These are phyloP conservation scores for Pomacea canaliculata DNA, from an alignment of 2,888 invertebrate species.

Conservation along the genomic window DNA sequence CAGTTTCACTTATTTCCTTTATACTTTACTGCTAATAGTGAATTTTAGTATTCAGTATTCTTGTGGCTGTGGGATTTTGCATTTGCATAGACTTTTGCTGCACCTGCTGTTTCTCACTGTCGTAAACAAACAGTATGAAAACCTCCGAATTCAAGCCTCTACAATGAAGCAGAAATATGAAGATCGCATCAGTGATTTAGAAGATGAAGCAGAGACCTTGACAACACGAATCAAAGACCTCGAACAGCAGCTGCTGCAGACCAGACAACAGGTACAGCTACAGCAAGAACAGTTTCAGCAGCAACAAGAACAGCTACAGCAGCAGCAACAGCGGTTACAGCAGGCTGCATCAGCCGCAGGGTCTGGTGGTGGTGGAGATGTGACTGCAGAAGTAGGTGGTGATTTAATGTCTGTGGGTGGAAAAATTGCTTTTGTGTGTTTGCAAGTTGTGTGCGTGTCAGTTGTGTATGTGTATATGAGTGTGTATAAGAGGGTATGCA, in stretches of 20 bases:
- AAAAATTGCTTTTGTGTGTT: neutral
- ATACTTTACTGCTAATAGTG: too few relatives aligned
- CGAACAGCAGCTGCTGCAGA: conserved; percentile 31
- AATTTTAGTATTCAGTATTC: too few relatives aligned
- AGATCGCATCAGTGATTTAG: conserved; percentile 57
- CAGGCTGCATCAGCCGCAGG: conserved; percentile 4
- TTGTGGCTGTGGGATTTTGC: too few relatives aligned
- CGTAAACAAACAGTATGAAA: conserved; percentile 55
- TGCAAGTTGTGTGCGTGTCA: neutral
- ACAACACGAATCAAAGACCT: conserved; percentile 37
- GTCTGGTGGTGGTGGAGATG: conserved; percentile 25
- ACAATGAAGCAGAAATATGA: conserved; percentile 65
- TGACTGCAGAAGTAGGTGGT: conserved; percentile 48
- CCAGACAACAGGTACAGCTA: conserved; percentile 27
- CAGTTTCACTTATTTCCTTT: too few relatives aligned
- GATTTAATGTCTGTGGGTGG: neutral
- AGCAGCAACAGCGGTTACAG: conserved; percentile 1
- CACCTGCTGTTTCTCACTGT: too few relatives aligned
- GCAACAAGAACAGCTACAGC: conserved; percentile 24
- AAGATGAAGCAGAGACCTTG: conserved; percentile 48
- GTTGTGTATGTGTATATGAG: too few relatives aligned
- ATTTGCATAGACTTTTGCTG: too few relatives aligned
- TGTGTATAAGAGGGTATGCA: too few relatives aligned
- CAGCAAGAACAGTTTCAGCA: conserved; percentile 25
- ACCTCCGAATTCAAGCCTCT: conserved; percentile 57